Conservation (phyloP, 2,888 invertebrate species). For the Agrypnus murinus region DNA sequence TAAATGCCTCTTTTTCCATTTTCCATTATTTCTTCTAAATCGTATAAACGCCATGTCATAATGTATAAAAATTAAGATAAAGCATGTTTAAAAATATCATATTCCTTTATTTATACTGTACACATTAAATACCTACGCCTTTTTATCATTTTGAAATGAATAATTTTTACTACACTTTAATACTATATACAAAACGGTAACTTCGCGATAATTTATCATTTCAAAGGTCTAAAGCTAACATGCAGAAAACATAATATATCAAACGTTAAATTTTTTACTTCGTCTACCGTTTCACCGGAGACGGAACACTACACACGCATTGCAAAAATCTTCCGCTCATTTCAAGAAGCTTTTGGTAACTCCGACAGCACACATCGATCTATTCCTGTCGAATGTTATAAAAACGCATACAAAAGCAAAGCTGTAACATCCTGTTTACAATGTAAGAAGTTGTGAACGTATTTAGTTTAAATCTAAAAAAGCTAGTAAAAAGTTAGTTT, state of each 20-base stretch:
- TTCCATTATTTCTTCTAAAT: constrained; percentile 11
- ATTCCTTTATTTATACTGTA: too few relatives aligned
- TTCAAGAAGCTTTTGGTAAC: constrained; percentile 5
- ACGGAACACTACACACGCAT: background rate
- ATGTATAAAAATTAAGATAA: background rate
- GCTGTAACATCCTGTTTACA: constrained; percentile 26
- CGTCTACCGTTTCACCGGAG: background rate
- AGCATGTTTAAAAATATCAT: background rate
- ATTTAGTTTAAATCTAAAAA: constrained; percentile 10
- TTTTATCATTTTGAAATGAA: too few relatives aligned
- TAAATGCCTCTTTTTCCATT: constrained; percentile 21
- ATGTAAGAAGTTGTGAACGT: constrained; percentile 21
- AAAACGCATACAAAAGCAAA: constrained; percentile 10
- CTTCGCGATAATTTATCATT: background rate
- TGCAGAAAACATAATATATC: background rate
- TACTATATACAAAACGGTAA: too few relatives aligned
- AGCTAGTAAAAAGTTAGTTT: too few relatives aligned
- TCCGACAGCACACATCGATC: constrained; percentile 5
- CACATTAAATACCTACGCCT: too few relatives aligned
- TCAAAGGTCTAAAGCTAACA: background rate
- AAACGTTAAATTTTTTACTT: constrained; percentile 8
- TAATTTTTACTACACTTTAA: too few relatives aligned
- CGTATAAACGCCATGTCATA: background rate
- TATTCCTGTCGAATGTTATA: constrained; percentile 3
- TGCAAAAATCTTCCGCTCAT: constrained; percentile 9